A percentile compares a stretch with the other conserved stretches of the same genome.
Evolutionary conservation across 1,140 invertebrate genomes (phyloP).

Genomic region (Acyrthosiphon pisum): DNA sequence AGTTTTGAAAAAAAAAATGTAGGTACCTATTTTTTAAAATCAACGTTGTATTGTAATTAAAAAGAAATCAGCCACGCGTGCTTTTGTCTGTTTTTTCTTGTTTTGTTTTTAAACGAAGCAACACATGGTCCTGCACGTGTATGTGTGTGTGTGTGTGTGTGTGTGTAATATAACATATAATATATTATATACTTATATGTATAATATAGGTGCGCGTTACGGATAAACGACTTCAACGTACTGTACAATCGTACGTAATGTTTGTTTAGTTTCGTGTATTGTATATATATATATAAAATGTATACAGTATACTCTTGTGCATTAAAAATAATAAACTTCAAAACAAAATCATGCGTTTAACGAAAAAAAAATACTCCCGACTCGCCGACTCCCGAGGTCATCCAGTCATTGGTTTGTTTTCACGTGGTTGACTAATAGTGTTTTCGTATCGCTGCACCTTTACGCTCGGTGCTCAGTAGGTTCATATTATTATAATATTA

Average conservation of each 20-base stretch:
- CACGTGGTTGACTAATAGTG: conserved; percentile 18
- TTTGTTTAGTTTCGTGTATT: neutral
- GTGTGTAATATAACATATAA: neutral
- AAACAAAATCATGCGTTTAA: neutral
- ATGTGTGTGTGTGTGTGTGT: neutral
- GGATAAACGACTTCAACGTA: neutral
- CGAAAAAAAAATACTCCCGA: neutral
- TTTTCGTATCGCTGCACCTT: conserved; percentile 10
- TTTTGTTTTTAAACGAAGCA: neutral
- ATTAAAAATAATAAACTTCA: conserved; percentile 5
- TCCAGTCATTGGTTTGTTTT: conserved; percentile 41
- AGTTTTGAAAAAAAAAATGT: neutral
- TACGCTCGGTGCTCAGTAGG: neutral
- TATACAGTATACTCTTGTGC: neutral
- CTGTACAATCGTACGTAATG: neutral
- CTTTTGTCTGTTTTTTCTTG: neutral
- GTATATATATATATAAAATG: neutral
- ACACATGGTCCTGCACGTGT: neutral
- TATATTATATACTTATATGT: neutral
- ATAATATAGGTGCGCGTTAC: conserved; percentile 8
- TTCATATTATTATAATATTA: neutral
- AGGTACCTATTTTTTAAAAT: neutral
- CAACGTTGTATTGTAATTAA: conserved; percentile 25
- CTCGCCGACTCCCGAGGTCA: neutral
- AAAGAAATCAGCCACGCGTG: neutral